Percentiles rank a stretch among this genome's conserved stretches.
These are phyloP conservation scores for Bombus turneri DNA, from an alignment of 1,140 invertebrate species.

Conservation along the genomic window DNA sequence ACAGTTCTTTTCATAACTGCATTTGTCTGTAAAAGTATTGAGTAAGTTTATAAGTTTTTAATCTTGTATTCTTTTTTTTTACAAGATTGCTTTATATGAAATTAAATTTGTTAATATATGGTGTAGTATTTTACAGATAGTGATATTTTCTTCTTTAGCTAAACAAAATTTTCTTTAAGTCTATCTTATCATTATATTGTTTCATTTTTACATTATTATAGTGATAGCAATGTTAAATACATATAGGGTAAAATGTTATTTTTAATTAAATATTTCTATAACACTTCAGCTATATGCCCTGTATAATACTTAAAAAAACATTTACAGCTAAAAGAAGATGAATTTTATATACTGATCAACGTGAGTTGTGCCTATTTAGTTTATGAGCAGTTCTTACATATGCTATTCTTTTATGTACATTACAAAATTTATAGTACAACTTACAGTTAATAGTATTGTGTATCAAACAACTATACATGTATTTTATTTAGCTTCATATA, in stretches of 20 bases:
- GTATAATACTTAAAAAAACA: slow-evolving; percentile 18
- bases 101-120: slow-evolving; percentile 5
- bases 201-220: neutral
- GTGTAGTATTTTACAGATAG: neutral
- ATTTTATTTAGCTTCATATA: slow-evolving; percentile 4
- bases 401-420: neutral
- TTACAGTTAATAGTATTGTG: neutral
- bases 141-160: slow-evolving; percentile 6
- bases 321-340: neutral
- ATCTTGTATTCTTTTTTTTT: neutral
- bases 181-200: slow-evolving; percentile 1
- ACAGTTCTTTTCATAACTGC: neutral
- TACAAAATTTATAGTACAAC: neutral
- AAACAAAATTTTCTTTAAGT: neutral
- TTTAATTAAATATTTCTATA: slow-evolving; percentile 3
- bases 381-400: slow-evolving; percentile 13
- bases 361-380: slow-evolving; percentile 62
- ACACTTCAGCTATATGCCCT: neutral
- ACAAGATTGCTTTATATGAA: neutral
- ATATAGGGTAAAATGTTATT: slow-evolving; percentile 12
- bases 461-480: neutral
- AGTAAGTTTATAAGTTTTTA: slow-evolving; percentile 24
- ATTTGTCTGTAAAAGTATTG: slow-evolving; percentile 38
- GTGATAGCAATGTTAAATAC: neutral
- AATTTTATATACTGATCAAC: slow-evolving; percentile 16